Conservation (phyloP, 2,888 invertebrate species). For the Parasteatoda lunata region DNA sequence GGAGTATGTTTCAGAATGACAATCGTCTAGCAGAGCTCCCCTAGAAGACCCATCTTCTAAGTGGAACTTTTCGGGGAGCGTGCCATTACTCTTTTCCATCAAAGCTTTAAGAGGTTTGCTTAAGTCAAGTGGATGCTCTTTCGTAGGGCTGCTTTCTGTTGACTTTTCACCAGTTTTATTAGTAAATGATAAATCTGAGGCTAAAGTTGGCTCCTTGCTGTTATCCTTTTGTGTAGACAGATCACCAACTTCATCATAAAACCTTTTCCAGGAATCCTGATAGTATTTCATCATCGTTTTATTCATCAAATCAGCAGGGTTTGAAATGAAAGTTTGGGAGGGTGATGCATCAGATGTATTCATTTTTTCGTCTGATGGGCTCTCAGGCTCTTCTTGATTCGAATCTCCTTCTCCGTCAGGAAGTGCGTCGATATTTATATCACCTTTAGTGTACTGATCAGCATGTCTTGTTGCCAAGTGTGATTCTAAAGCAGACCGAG, state of each 20-base stretch:
- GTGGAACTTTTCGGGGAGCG: conserved; percentile 36
- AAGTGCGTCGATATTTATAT: conserved; percentile 93
- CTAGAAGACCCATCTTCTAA: conserved; percentile 61
- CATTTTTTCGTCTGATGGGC: conserved; percentile 42
- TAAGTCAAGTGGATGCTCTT: conserved; percentile 82
- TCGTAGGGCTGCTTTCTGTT: conserved; percentile 18
- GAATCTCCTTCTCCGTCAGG: conserved; percentile 81
- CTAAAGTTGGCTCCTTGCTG: conserved; percentile 73
- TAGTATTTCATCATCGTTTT: conserved; percentile 91
- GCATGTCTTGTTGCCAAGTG: conserved; percentile 95
- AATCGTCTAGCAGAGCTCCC: conserved; percentile 65
- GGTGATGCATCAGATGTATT: conserved; percentile 25
- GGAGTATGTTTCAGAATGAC: conserved; percentile 67
- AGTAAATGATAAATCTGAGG: conserved; percentile 72
- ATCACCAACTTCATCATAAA: conserved; percentile 81
- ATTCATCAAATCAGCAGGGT: conserved; percentile 81
- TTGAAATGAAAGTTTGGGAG: conserved; percentile 7
- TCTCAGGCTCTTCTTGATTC: conserved; percentile 48
- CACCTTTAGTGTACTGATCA: conserved; percentile 91
- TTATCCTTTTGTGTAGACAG: conserved; percentile 55
- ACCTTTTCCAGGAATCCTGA: conserved; percentile 92
- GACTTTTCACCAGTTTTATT: conserved; percentile 72
- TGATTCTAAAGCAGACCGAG: conserved; percentile 93
- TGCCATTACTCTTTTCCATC: conserved; percentile 57
- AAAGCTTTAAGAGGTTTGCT: conserved; percentile 79